These are phyloP conservation scores for Podabrus alpinus DNA, from an alignment of 2,888 invertebrate species.

Conservation along the genomic window DNA sequence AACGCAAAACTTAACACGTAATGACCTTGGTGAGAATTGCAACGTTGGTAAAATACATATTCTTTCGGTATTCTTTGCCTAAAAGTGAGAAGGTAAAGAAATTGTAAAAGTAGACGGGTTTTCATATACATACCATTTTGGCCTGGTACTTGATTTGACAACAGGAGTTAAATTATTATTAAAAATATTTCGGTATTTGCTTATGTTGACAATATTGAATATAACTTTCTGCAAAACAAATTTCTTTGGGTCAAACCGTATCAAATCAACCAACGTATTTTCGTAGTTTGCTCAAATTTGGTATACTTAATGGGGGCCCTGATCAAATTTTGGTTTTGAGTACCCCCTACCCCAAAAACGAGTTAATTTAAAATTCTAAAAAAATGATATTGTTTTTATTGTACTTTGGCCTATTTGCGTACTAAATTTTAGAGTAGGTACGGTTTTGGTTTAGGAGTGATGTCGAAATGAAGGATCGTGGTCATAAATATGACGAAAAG, in stretches of 20 bases:
- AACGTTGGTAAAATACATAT: conserved; percentile 91
- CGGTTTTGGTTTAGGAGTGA: no score
- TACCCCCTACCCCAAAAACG: no score
- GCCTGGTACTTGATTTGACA: conserved; percentile 87
- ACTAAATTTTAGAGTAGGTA: no score
- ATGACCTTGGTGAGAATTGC: conserved; percentile 84
- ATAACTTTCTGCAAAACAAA: conserved; percentile 77
- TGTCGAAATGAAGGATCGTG: no score
- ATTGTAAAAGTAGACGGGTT: background rate
- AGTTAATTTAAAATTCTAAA: no score
- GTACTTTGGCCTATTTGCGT: no score
- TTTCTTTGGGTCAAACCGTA: background rate
- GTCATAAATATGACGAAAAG: no score
- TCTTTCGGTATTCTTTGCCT: conserved; percentile 81
- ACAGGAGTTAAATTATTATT: conserved; percentile 91
- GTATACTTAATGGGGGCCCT: no score
- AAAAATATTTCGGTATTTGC: conserved; percentile 88
- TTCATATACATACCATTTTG: conserved; percentile 76
- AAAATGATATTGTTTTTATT: no score
- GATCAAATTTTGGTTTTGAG: no score
- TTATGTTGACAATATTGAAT: conserved; percentile 96
- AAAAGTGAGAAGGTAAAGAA: conserved; percentile 7
- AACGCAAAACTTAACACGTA: conserved; percentile 93
- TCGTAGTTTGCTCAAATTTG: no score
- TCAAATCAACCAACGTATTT: no score